These are phyloP conservation scores for Erannis defoliaria DNA, from an alignment of 2,888 invertebrate genomes.

Conservation along the genomic window DNA sequence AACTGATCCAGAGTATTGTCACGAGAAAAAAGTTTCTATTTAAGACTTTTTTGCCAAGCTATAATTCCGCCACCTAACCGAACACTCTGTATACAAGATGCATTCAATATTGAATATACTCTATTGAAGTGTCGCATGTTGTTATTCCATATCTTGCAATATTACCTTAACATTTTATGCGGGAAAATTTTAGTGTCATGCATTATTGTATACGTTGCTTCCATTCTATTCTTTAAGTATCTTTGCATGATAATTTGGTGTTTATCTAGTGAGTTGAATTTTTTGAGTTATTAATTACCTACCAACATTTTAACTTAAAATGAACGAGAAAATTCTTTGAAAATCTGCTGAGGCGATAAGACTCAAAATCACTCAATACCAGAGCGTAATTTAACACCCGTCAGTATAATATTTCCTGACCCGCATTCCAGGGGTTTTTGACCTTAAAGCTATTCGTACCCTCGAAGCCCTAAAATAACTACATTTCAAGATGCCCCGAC, in stretches of 20 bases:
- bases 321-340: background rate
- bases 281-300: no score
- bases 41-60: no score
- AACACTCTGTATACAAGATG: constrained; percentile 7
- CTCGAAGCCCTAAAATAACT: constrained; percentile 14
- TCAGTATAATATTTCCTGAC: constrained; percentile 6
- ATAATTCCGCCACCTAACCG: no score
- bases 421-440: constrained; percentile 18
- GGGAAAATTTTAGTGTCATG: background rate
- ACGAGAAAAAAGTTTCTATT: no score
- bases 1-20: no score
- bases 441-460: constrained; percentile 11
- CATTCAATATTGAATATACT: constrained; percentile 10
- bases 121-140: constrained; percentile 3
- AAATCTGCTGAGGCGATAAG: background rate
- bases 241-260: no score
- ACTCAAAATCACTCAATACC: constrained; percentile 1
- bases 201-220: no score
- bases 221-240: no score
- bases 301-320: no score
- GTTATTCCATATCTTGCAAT: background rate
- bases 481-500: constrained; percentile 12
- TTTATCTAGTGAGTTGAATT: no score
- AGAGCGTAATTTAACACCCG: background rate
- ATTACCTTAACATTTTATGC: background rate